Conservation (phyloP, 2,888 invertebrate species). For the Ochropacha duplaris region DNA sequence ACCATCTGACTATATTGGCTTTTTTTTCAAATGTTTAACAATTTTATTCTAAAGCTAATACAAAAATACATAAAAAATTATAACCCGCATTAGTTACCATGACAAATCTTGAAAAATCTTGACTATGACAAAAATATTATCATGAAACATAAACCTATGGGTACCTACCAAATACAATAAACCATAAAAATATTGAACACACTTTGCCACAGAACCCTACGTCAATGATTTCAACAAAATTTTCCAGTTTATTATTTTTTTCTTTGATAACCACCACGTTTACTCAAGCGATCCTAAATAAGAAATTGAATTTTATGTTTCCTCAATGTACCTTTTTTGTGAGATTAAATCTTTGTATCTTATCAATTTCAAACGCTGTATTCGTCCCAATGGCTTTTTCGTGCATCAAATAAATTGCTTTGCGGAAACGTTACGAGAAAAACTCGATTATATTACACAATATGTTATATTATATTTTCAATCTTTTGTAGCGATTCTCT, state of each 20-base stretch:
- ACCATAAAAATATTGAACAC: not conserved
- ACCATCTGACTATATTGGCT: too few relatives aligned
- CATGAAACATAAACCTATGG: too few relatives aligned
- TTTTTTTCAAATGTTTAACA: too few relatives aligned
- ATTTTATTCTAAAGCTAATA: too few relatives aligned
- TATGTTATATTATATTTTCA: not conserved
- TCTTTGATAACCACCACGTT: not conserved
- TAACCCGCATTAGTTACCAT: too few relatives aligned
- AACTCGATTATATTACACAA: not conserved
- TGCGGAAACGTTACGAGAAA: slow-evolving; percentile 7
- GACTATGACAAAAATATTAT: too few relatives aligned
- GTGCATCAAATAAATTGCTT: slow-evolving; percentile 13
- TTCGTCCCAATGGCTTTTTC: slow-evolving; percentile 12
- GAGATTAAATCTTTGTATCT: slow-evolving; percentile 17
- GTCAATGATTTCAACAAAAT: not conserved
- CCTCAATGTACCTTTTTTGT: slow-evolving; percentile 16
- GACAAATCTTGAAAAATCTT: too few relatives aligned
- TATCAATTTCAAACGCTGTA: slow-evolving; percentile 14
- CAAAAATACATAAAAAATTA: too few relatives aligned
- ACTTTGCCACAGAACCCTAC: not conserved
- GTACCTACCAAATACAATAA: not conserved
- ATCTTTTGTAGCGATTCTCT: too few relatives aligned
- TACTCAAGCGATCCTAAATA: slow-evolving; percentile 8
- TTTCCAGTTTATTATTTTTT: not conserved
- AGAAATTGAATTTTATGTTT: slow-evolving; percentile 15